Conservation (phyloP, 30 jellyfish, hydroid and myxozoan species). For the Aurelia sp. region DNA sequence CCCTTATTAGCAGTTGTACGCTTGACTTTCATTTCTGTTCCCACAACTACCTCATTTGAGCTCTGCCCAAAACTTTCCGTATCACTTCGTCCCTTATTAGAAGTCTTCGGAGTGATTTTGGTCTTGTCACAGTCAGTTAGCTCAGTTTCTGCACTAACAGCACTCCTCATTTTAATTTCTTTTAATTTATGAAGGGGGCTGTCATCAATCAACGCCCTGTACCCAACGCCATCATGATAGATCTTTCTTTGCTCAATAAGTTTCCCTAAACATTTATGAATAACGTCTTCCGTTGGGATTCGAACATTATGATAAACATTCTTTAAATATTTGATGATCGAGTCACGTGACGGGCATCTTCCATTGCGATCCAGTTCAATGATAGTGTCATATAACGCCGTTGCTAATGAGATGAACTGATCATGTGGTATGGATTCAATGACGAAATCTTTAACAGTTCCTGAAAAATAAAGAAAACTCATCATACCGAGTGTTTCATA, state of each 20-base stretch:
- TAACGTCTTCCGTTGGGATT: constrained; percentile 63
- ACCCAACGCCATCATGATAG: constrained; percentile 89
- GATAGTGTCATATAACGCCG: constrained; percentile 77
- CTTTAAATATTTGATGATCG: constrained; percentile 60
- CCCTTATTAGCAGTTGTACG: too few relatives aligned
- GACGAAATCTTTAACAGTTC: constrained; percentile 71
- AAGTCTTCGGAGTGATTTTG: not conserved
- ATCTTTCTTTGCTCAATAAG: constrained; percentile 71
- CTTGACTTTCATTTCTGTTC: not conserved
- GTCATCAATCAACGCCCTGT: constrained; percentile 69
- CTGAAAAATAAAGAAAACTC: constrained; percentile 29
- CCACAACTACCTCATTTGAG: not conserved
- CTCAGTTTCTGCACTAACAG: constrained; percentile 2
- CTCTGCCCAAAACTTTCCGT: not conserved
- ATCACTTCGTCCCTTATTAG: not conserved
- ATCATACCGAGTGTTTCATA: too few relatives aligned
- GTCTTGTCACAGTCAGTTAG: not conserved
- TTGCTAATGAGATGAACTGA: constrained; percentile 81
- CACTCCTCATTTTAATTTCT: not conserved
- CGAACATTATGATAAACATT: constrained; percentile 69
- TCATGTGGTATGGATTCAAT: constrained; percentile 81
- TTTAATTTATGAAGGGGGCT: constrained; percentile 49
- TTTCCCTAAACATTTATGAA: constrained; percentile 77
- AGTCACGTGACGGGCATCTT: constrained; percentile 70
- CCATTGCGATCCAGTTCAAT: constrained; percentile 79